phyloP scores from a whole-genome alignment of 92 coral and sea anemone genomes.

The Phenganax subtilis region DNA sequence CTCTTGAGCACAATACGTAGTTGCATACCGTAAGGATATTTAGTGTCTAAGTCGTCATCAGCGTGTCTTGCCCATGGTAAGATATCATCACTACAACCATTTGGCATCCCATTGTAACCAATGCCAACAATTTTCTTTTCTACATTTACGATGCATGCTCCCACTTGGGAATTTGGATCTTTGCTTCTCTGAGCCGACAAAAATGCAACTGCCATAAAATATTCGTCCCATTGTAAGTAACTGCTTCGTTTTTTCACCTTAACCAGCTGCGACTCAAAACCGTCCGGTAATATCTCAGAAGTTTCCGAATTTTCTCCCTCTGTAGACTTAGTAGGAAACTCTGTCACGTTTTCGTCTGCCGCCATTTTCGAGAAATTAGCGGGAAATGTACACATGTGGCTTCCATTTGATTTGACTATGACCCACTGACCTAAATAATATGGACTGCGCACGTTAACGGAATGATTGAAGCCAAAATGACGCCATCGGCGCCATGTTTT shows the following conservation, averaged over 20 bases:
- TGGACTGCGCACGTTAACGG: no score
- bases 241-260: conserved; percentile 60
- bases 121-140: conserved; percentile 98
- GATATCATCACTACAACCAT: conserved; percentile 87
- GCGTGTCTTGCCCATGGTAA: conserved; percentile 86
- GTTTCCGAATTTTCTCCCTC: background rate
- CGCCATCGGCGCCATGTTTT: no score
- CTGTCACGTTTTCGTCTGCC: conserved; percentile 1
- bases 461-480: no score
- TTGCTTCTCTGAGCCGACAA: conserved; percentile 97
- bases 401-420: background rate
- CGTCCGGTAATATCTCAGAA: background rate
- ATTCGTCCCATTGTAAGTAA: conserved; percentile 87
- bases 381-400: conserved; percentile 7
- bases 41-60: conserved; percentile 71
- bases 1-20: no score
- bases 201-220: conserved; percentile 97
- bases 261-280: background rate
- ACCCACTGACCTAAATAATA: no score
- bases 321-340: background rate
- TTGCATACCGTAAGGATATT: conserved; percentile 85
- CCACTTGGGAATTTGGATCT: conserved; percentile 93
- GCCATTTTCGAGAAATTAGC: conserved; percentile 27
- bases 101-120: conserved; percentile 99
- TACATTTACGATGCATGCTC: conserved; percentile 86